Conservation (phyloP, 1,140 invertebrate genomes). For the Temnothorax curvispinosus region DNA sequence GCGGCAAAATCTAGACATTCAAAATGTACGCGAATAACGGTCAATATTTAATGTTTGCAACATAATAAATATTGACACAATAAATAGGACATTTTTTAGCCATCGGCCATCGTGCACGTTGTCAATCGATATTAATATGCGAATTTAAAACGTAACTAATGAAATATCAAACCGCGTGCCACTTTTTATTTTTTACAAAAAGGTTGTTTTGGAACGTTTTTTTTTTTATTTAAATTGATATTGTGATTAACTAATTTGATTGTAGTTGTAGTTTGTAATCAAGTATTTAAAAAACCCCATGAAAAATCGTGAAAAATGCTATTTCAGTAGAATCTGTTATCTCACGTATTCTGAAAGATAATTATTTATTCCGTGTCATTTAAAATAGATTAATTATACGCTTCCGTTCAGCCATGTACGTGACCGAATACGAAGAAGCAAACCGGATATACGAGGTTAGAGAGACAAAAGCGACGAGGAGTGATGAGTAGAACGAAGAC, state of each 20-base stretch:
- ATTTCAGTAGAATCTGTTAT: no score
- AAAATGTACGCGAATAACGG: neutral
- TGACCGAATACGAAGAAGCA: conserved; percentile 1
- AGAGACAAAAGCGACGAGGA: conserved; percentile 57
- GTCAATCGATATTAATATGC: neutral
- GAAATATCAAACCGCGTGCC: neutral
- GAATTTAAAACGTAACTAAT: neutral
- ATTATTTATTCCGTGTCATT: neutral
- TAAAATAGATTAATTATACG: conserved; percentile 64
- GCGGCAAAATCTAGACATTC: neutral
- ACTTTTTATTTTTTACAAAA: neutral
- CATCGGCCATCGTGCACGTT: neutral
- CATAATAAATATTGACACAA: neutral
- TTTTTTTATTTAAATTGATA: conserved; percentile 18
- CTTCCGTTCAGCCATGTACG: conserved; percentile 15
- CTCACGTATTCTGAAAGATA: neutral
- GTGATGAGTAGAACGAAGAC: conserved; percentile 70
- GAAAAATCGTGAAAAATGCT: neutral
- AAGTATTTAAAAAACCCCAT: neutral
- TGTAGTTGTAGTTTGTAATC: neutral
- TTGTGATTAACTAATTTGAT: neutral
- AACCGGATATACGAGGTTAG: conserved; percentile 57
- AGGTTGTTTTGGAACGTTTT: neutral
- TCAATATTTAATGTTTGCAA: neutral
- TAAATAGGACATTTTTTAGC: neutral